Evolutionary conservation across 1,140 invertebrate genomes (phyloP).

Genomic region (Drosophila subpulchrella): DNA sequence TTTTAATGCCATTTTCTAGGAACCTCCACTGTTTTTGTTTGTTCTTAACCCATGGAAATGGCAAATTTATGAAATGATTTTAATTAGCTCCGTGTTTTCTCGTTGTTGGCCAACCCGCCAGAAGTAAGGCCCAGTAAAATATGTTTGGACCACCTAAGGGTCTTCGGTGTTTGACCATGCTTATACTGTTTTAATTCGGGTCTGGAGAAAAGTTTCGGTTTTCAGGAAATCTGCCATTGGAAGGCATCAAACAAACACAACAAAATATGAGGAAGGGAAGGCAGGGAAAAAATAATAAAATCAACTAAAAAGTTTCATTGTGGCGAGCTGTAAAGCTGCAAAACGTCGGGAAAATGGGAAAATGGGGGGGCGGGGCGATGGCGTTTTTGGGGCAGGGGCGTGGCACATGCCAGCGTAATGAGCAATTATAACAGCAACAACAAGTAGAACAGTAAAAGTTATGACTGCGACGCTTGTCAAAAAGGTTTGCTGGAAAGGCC

Average conservation of each 20-base stretch:
- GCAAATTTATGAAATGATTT: conserved; percentile 80
- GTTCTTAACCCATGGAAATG: conserved; percentile 59
- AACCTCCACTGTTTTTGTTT: conserved; percentile 8
- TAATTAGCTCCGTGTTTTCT: conserved; percentile 62
- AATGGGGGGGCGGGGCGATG: not conserved
- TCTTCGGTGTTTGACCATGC: conserved; percentile 41
- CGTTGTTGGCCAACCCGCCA: conserved; percentile 18
- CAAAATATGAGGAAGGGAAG: conserved; percentile 25
- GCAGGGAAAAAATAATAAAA: conserved; percentile 39
- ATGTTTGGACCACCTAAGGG: conserved; percentile 14
- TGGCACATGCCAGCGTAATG: conserved; percentile 63
- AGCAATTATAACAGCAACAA: conserved; percentile 47
- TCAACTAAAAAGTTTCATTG: conserved; percentile 71
- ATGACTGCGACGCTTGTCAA: conserved; percentile 78
- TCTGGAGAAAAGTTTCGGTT: conserved; percentile 46
- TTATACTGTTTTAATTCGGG: conserved; percentile 63
- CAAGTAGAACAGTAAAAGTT: conserved; percentile 69
- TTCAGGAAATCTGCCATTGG: conserved; percentile 71
- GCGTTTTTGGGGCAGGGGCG: conserved; percentile 15
- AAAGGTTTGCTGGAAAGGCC: conserved; percentile 48
- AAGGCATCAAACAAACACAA: conserved; percentile 70
- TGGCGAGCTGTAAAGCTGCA: conserved; percentile 76
- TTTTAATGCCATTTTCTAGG: not conserved
- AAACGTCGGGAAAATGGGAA: conserved; percentile 20
- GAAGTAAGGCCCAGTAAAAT: conserved; percentile 11